Evolutionary conservation across 2,888 invertebrate genomes (phyloP), one percentile per base, ranked within the genome.

Genomic region (Tetranychus piercei): DNA sequence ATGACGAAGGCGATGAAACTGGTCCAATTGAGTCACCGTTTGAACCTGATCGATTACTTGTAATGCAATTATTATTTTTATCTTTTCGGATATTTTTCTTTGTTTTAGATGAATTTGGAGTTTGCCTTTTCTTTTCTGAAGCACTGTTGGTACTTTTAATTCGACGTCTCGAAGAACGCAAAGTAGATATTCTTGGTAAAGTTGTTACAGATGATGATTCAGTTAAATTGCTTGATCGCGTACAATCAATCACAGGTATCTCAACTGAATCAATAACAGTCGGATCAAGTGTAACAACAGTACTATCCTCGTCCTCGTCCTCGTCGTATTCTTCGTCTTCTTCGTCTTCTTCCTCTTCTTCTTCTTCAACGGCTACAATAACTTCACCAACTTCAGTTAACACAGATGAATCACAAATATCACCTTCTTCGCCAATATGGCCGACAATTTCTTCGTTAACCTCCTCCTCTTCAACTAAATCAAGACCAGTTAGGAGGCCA

Each of bases 291-390:
- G 9, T n/a, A 23, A 69, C 69, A n/a, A n/a, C 18, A 23, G 11
- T n/a, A 23, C 8, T n/a, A 23, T n/a, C 11, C n/a, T 69, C 69
- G 34, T 69, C 34, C 9, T 69, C 69, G 0, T 69, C 69, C 6
- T 23, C 69, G 9, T 69, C 69, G 69, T 23, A 6, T 23, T 75
- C 75, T 73, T 75, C 75, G 45, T 70, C 69, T 11, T 71, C 70
- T 70, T 73, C 73, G 1, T 75, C 75, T 23, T 44, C 75, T 5
- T 22, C 22, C 65, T 67, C 15, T n/a, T 20, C 64, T 23, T 45
- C 71, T 8, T 44, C 43, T 43, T 66, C 66, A 67, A 83, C 82
- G 79, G 15, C 15, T 55, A 55, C 9, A 15, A 15, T 15, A 55
- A 55, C 55, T 55, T 55, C 11, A 55, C 15, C 44, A 67, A 67